Percentiles rank a stretch among this genome's conserved stretches.
Evolutionary conservation across 2,113 vertebrate species (phyloP).

Genomic region (Tretioscincus oriximinensis): DNA sequence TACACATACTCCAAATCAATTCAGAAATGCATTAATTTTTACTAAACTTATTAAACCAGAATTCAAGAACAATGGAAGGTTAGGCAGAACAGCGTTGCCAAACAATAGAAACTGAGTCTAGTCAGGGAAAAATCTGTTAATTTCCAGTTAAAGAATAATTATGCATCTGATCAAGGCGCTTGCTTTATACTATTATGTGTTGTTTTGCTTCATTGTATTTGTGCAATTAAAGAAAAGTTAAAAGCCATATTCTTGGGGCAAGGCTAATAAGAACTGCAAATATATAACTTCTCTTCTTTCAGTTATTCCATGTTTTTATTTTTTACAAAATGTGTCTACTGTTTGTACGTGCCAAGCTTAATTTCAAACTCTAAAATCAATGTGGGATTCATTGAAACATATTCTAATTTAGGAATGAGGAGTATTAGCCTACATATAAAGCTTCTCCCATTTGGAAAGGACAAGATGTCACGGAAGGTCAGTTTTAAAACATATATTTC

Average conservation of each 20-base stretch:
- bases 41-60: neutral
- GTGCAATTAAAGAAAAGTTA: neutral
- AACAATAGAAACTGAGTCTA: neutral
- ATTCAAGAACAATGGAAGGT: neutral
- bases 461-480: neutral
- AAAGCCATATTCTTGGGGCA: neutral
- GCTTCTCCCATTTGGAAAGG: neutral
- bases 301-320: neutral
- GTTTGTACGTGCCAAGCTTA: neutral
- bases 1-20: neutral
- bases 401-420: neutral
- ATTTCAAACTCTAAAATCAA: neutral
- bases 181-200: neutral
- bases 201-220: neutral
- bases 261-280: neutral
- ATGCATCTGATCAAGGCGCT: neutral
- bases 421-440: conserved; percentile 11
- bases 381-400: neutral
- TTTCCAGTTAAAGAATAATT: neutral
- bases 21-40: neutral
- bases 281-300: neutral
- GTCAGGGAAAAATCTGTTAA: neutral
- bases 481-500: conserved; percentile 3
- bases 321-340: neutral
- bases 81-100: neutral